A percentile compares a stretch with the other conserved stretches of the same genome.
These are phyloP conservation scores for Pseudopleuronectes americanus DNA, from an alignment of 2,797 vertebrate genomes.

Conservation along the genomic window DNA sequence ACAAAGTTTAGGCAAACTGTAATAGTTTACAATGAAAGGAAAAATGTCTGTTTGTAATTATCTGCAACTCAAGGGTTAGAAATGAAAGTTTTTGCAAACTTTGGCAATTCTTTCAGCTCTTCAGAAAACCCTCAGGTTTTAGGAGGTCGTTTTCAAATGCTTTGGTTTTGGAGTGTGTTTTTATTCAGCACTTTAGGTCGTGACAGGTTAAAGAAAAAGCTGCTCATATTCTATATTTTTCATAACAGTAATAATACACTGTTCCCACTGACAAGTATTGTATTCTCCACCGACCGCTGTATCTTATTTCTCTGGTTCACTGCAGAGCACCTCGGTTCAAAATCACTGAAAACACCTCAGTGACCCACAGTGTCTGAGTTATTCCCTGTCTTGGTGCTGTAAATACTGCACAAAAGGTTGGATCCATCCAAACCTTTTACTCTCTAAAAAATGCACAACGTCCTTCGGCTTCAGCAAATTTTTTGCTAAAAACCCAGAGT, in stretches of 20 bases:
- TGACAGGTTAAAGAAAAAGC: background rate
- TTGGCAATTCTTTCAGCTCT: too few species aligned
- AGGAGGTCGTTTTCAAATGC: too few species aligned
- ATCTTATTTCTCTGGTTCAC: background rate
- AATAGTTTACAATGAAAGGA: too few species aligned
- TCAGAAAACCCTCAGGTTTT: too few species aligned
- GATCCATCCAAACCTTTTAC: background rate
- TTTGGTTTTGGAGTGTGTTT: too few species aligned
- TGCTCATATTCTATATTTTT: background rate
- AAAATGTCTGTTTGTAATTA: too few species aligned
- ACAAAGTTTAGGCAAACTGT: too few species aligned
- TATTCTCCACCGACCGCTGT: background rate
- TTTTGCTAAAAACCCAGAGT: background rate
- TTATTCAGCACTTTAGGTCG: too few species aligned
- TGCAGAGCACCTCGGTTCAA: background rate
- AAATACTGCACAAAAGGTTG: background rate
- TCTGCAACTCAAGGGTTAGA: background rate
- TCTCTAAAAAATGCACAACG: background rate
- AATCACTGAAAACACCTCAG: background rate
- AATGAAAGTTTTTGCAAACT: too few species aligned
- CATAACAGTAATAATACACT: background rate
- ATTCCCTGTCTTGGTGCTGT: background rate
- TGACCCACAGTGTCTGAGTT: background rate
- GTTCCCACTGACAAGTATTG: background rate
- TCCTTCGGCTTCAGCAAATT: background rate